Evolutionary conservation across 2,797 vertebrate species (phyloP), one percentile per base, ranked within the genome.

Genomic region (Sebastes miniatus): DNA sequence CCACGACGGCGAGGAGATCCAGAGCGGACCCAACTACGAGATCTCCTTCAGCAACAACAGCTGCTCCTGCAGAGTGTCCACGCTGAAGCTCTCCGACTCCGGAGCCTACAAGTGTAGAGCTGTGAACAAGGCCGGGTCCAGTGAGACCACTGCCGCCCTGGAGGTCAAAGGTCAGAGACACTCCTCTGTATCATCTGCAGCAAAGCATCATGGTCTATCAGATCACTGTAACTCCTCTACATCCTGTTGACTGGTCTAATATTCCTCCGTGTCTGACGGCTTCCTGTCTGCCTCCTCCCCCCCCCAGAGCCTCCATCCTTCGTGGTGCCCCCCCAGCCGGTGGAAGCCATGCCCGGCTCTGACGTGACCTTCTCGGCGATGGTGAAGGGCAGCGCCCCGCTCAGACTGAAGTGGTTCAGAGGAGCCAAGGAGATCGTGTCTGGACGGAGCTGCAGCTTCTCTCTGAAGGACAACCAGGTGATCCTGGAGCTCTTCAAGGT

Each of bases 341-440:
- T 96, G 85, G 97, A 99, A 81, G 95, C 96, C 12, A 95, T 98
- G 83, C 98, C 97, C 1, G 97, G 97, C 79, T 94, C 96, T 71
- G 95, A 94, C 50, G 94, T 97, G 36, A 97, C 93, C 6, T 98
- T 99, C 93, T 96, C 96, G 22, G 96, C 97, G 73, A 96, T 97
- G 78, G 96, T 99, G 80, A 97, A 96, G 94, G 99, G 98, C 95
- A 99, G 97, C 58, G 91, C 95, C 39, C 99, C 99, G 54, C 96
- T 99, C 86, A 98, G 95, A 75, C 95, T 99, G 12, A 96, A 97
- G 93, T 99, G 99, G 98, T 99, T 99, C 95, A 97, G 95, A 95
- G 99, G 97, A 79, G 94, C 96, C 67, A 96, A 95, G 87, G 98
- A 99, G 91, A 95, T 99, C 10, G 71, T 96, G 31, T 81, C 96